Percentiles rank a stretch among this genome's conserved stretches.
Conservation (phyloP, 2,888 invertebrate species). For the Spilosoma lubricipeda region DNA sequence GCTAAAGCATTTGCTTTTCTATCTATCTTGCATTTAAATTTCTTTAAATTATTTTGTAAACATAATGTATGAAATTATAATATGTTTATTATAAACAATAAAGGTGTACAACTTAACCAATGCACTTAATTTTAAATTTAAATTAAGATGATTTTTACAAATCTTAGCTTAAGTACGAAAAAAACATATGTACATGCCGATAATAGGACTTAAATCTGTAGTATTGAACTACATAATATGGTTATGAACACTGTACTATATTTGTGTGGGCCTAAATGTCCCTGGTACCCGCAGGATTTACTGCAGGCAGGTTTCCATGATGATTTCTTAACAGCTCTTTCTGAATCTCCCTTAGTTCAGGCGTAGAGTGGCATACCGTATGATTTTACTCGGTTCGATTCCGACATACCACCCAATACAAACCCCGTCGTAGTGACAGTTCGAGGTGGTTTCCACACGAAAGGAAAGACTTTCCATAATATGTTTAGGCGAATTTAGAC, state of each 20-base stretch:
- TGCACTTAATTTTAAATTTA: neutral
- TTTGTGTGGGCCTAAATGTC: neutral
- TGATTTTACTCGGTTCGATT: too few species aligned
- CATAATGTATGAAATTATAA: neutral
- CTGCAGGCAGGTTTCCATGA: too few species aligned
- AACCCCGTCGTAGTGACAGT: too few species aligned
- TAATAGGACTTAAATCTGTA: neutral
- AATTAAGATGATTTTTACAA: neutral
- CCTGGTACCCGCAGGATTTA: too few species aligned
- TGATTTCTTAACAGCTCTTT: too few species aligned
- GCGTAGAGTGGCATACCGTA: neutral
- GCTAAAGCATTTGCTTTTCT: constrained; percentile 24
- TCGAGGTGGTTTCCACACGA: too few species aligned
- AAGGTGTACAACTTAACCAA: neutral
- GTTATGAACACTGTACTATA: neutral
- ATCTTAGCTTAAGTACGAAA: neutral
- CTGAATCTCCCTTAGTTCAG: neutral
- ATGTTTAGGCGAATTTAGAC: neutral
- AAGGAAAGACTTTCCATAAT: neutral
- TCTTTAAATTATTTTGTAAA: neutral
- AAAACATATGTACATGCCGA: neutral
- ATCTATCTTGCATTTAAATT: neutral
- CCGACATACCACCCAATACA: too few species aligned
- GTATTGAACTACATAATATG: too few species aligned
- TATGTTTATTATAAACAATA: neutral